Evolutionary conservation across 2,888 invertebrate genomes (phyloP).

Genomic region (Lymantria dispar): DNA sequence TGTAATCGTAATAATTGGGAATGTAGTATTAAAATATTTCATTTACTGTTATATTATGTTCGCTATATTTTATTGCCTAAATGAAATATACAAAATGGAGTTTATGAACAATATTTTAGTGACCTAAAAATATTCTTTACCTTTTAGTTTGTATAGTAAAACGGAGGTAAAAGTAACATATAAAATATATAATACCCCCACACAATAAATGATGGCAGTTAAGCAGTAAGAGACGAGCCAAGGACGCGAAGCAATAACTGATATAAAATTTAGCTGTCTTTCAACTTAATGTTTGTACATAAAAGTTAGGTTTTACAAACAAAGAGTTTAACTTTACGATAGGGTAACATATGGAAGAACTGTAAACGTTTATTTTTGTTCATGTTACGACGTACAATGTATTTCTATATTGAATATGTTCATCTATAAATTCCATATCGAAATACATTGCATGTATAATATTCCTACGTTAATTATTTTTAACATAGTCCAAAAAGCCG

Average conservation of each 20-base stretch:
- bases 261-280: conserved; percentile 26
- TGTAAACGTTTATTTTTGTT: conserved; percentile 14
- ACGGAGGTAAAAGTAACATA: background rate
- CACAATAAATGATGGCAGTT: conserved; percentile 1
- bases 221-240: conserved; percentile 4
- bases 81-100: too few species aligned
- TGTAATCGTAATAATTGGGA: too few species aligned
- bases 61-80: too few species aligned
- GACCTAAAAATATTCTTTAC: too few species aligned
- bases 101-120: too few species aligned
- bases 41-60: too few species aligned
- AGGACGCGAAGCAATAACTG: conserved; percentile 24
- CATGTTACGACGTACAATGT: background rate
- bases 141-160: background rate
- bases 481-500: too few species aligned
- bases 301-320: conserved; percentile 25
- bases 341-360: conserved; percentile 23
- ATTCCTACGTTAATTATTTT: too few species aligned
- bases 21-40: too few species aligned
- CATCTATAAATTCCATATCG: too few species aligned
- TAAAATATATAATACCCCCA: background rate
- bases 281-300: conserved; percentile 25
- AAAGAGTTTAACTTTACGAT: conserved; percentile 31
- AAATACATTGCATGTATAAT: too few species aligned
- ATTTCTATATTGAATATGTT: background rate